phyloP scores from a whole-genome alignment of 2,113 vertebrate species.

The Chamaea fasciata region DNA sequence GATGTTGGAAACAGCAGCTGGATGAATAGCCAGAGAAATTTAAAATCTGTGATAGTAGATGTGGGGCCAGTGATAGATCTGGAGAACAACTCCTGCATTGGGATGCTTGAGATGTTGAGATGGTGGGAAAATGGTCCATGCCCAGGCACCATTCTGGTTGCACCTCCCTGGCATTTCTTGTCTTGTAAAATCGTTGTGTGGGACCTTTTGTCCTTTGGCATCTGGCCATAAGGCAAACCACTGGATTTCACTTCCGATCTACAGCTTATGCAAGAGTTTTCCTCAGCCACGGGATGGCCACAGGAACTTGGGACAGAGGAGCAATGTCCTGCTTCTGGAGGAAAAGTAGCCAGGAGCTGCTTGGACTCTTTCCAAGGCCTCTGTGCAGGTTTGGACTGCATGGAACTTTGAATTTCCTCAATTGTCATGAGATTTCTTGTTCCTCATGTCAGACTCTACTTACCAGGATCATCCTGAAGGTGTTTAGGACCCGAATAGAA shows the following conservation, averaged over 20 bases:
- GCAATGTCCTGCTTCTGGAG: rapidly evolving
- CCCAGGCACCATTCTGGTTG: neutral
- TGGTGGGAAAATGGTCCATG: rapidly evolving
- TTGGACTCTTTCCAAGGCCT: neutral
- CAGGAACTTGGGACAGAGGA: neutral
- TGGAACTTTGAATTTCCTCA: neutral
- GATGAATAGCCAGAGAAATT: neutral
- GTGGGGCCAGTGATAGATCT: neutral
- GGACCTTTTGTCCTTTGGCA: neutral
- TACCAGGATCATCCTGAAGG: neutral
- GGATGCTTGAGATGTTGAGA: too few species aligned
- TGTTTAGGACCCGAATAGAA: neutral
- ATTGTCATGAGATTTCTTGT: neutral
- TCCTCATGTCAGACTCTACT: rapidly evolving
- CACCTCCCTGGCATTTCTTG: neutral
- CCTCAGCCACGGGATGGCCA: neutral
- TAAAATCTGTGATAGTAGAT: neutral
- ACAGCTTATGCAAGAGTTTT: neutral
- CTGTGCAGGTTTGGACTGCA: neutral
- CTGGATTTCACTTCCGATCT: neutral
- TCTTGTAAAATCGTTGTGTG: neutral
- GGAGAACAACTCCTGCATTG: neutral
- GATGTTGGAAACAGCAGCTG: neutral
- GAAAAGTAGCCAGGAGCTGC: neutral
- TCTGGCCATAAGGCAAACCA: neutral